Percentiles rank a stretch among this genome's conserved stretches.
phyloP scores from a whole-genome alignment of 2,888 invertebrate genomes.

The Acanthosoma haemorrhoidale region DNA sequence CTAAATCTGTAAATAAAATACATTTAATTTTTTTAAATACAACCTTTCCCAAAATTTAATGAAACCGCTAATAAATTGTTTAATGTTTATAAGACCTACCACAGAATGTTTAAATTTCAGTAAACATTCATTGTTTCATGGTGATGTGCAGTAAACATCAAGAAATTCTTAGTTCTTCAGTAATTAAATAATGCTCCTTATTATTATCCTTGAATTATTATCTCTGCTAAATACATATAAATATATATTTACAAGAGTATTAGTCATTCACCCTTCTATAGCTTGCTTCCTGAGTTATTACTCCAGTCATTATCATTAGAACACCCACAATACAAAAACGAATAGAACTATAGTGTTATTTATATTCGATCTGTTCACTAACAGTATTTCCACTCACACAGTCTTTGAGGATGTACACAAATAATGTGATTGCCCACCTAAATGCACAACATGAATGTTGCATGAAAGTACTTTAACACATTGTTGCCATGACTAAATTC shows the following conservation, averaged over 20 bases:
- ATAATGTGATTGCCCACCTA: slow-evolving; percentile 18
- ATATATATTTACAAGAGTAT: background rate
- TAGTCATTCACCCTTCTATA: background rate
- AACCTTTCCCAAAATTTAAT: no score
- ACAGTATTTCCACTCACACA: slow-evolving; percentile 24
- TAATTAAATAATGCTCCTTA: no score
- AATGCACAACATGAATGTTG: slow-evolving; percentile 27
- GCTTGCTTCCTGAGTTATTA: background rate
- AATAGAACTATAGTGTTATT: background rate
- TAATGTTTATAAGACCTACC: no score
- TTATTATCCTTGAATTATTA: background rate
- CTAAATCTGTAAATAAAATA: no score
- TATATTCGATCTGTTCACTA: slow-evolving; percentile 19
- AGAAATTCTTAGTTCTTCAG: no score
- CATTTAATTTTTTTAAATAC: no score
- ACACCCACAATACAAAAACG: background rate
- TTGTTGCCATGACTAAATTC: slow-evolving; percentile 23
- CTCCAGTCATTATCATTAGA: background rate
- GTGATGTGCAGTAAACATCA: no score
- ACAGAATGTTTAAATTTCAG: no score
- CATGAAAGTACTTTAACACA: slow-evolving; percentile 26
- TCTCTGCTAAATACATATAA: background rate
- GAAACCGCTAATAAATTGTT: no score
- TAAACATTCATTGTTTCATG: no score
- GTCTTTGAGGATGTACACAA: slow-evolving; percentile 16